Evolutionary conservation across 1,140 invertebrate species (phyloP).

Genomic region (Agrilus planipennis): DNA sequence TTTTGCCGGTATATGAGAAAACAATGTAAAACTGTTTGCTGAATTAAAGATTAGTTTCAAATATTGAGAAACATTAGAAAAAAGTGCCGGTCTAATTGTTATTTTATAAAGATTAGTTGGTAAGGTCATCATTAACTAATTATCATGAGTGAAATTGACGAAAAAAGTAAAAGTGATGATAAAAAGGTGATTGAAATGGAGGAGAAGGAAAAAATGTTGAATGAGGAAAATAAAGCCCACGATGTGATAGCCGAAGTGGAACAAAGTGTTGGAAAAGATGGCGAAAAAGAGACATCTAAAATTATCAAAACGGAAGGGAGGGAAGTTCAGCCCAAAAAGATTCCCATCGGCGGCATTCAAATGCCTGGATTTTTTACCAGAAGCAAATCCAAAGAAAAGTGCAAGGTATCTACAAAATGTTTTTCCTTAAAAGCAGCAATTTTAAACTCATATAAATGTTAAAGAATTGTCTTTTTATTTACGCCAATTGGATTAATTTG

Average conservation of each 20-base stretch:
- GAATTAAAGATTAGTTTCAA: no score
- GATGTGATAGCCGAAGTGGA: constrained; percentile 31
- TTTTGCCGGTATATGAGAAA: no score
- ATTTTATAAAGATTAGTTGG: no score
- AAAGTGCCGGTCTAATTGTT: no score
- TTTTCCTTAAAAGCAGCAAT: no score
- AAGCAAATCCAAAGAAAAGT: constrained; percentile 58
- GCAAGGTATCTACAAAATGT: constrained; percentile 37
- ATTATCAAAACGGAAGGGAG: constrained; percentile 44
- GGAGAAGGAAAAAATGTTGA: constrained; percentile 58
- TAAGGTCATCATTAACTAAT: no score
- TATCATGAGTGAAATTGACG: constrained; percentile 2
- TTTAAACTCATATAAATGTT: no score
- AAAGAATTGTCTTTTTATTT: no score
- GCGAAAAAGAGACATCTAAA: constrained; percentile 33
- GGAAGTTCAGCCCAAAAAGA: constrained; percentile 64
- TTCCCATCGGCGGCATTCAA: constrained; percentile 70
- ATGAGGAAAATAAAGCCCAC: constrained; percentile 42
- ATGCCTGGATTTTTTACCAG: constrained; percentile 70
- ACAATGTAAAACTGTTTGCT: no score
- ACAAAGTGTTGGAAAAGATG: constrained; percentile 26
- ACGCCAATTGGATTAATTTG: no score
- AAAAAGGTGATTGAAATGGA: constrained; percentile 61
- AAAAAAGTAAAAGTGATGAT: constrained; percentile 44
- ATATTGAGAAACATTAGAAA: no score